Evolutionary conservation across 2,113 vertebrate species (phyloP).

Genomic region (Corythaixoides concolor): DNA sequence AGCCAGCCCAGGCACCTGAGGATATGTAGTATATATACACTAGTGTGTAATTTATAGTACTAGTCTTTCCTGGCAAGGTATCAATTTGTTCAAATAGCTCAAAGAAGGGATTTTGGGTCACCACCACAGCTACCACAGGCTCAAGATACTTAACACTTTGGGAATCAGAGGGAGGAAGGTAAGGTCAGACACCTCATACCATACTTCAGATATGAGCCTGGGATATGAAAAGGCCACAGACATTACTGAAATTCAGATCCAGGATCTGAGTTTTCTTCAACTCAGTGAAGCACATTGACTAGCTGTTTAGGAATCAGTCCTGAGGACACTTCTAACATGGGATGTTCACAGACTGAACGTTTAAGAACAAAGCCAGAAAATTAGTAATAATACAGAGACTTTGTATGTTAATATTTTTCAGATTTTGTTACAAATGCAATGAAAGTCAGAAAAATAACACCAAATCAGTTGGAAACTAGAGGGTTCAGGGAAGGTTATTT

Average conservation of each 20-base stretch:
- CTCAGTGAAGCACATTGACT: not conserved
- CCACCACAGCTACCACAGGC: no score
- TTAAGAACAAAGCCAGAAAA: not conserved
- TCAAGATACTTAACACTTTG: not conserved
- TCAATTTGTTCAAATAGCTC: not conserved
- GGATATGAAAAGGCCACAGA: not conserved
- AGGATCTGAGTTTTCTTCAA: not conserved
- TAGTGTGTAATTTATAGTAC: not conserved
- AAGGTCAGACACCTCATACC: accelerated
- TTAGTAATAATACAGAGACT: not conserved
- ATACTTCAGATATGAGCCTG: not conserved
- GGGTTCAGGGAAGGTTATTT: not conserved
- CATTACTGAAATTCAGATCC: not conserved
- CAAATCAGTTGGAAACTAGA: not conserved
- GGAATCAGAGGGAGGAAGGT: not conserved
- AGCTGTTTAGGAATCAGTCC: not conserved
- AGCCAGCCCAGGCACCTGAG: not conserved
- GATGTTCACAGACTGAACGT: not conserved
- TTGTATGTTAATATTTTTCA: not conserved
- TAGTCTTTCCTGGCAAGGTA: not conserved
- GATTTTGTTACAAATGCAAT: not conserved
- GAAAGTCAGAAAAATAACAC: not conserved
- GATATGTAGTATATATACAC: not conserved
- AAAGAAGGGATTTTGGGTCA: not conserved
- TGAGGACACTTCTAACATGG: not conserved